Percentiles rank a stretch among this genome's conserved stretches.
These are phyloP conservation scores for Hycleus cichorii DNA, from an alignment of 1,140 invertebrate genomes.

Conservation along the genomic window DNA sequence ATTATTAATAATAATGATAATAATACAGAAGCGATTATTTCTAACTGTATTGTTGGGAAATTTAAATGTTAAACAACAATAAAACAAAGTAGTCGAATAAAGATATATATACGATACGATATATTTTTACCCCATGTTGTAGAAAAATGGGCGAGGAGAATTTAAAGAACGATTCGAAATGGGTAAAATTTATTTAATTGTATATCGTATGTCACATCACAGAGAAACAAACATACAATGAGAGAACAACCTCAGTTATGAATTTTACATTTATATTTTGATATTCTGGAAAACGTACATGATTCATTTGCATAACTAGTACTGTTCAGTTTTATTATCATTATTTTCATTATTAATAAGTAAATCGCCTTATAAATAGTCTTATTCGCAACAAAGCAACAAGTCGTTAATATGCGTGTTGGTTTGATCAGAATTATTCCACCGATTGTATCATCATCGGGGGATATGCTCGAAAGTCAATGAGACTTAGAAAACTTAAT, in stretches of 20 bases:
- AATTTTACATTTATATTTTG: conserved; percentile 32
- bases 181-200: conserved; percentile 36
- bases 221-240: conserved; percentile 41
- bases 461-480: background rate
- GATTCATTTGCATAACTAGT: conserved; percentile 17
- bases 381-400: conserved; percentile 31
- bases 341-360: conserved; percentile 4
- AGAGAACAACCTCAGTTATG: conserved; percentile 36
- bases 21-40: too few species aligned
- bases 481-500: background rate
- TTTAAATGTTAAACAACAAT: too few species aligned
- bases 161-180: conserved; percentile 28
- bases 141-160: background rate
- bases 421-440: background rate
- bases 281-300: conserved; percentile 33
- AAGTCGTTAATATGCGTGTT: conserved; percentile 13
- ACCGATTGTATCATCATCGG: background rate
- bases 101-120: background rate
- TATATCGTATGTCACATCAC: conserved; percentile 38
- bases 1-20: too few species aligned
- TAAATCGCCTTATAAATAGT: background rate
- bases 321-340: conserved; percentile 21
- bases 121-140: too few species aligned
- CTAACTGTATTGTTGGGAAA: too few species aligned
- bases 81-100: too few species aligned